Evolutionary conservation across 64 coral and sea anemone genomes (phyloP).

Genomic region (Orbicella faveolata): DNA sequence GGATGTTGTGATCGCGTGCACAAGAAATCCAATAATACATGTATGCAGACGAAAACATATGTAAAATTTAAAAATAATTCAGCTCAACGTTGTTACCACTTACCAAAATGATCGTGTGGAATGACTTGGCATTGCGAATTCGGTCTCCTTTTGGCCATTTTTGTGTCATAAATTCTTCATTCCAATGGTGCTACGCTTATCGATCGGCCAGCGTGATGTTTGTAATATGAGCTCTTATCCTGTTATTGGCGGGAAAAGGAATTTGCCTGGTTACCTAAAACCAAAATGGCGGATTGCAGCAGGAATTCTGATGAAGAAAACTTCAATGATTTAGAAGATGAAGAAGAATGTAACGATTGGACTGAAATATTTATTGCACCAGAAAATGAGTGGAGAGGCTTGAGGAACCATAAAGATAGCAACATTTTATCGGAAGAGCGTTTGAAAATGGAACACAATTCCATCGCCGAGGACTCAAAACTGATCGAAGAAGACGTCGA

Average conservation of each 20-base stretch:
- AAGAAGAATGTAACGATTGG: constrained; percentile 37
- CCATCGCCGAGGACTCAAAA: not conserved
- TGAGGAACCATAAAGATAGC: not conserved
- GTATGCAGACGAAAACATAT: no score
- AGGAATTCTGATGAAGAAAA: not conserved
- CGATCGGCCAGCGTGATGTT: not conserved
- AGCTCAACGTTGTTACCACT: not conserved
- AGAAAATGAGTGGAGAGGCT: not conserved
- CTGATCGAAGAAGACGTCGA: not conserved
- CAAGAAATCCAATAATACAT: no score
- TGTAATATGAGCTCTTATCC: not conserved
- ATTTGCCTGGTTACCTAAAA: constrained; percentile 33
- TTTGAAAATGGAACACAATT: not conserved
- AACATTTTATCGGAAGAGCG: not conserved
- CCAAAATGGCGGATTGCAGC: constrained; percentile 57
- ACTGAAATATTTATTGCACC: constrained; percentile 5
- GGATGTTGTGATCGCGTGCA: no score
- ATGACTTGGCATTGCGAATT: not conserved
- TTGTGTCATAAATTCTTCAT: not conserved
- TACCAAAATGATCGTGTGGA: constrained; percentile 23
- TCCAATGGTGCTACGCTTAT: not conserved
- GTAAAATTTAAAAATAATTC: not conserved
- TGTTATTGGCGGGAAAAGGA: constrained; percentile 19
- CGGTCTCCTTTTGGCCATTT: not conserved
- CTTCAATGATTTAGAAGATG: constrained; percentile 8